Conservation (phyloP, 53 echinoderm and acorn worm species). For the Arbacia lixula region DNA sequence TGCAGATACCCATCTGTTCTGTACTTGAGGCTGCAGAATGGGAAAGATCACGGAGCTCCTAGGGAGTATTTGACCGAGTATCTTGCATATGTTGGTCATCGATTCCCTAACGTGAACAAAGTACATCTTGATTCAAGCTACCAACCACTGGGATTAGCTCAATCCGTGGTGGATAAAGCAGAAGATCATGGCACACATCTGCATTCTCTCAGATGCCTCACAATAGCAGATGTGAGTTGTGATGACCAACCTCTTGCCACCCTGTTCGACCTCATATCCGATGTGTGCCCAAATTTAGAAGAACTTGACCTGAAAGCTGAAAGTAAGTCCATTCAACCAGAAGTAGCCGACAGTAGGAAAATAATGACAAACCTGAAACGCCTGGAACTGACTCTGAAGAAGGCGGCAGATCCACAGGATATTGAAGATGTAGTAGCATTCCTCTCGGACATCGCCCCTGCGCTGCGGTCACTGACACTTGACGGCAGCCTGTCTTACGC, state of each 20-base stretch:
- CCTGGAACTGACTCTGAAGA: neutral
- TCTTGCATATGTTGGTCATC: neutral
- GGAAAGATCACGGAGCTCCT: neutral
- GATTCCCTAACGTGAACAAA: constrained; percentile 21
- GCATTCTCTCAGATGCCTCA: neutral
- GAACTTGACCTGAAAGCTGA: neutral
- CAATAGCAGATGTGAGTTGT: neutral
- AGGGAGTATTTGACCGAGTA: neutral
- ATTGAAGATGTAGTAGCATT: neutral
- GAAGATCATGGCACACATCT: no score
- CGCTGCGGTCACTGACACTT: neutral
- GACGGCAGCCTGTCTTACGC: neutral
- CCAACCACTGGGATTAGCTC: no score
- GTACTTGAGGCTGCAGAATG: neutral
- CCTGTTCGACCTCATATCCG: constrained; percentile 5
- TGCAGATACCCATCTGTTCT: constrained; percentile 14
- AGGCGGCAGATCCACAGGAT: neutral
- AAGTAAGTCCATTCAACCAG: constrained; percentile 1
- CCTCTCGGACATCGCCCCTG: constrained; percentile 3
- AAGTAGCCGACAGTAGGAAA: neutral
- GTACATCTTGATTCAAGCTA: no score
- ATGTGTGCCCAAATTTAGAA: neutral
- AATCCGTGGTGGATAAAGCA: no score
- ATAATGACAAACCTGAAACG: neutral
- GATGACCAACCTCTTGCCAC: neutral